Evolutionary conservation across 1,140 invertebrate species (phyloP).

Genomic region (Drosophila ironensis): DNA sequence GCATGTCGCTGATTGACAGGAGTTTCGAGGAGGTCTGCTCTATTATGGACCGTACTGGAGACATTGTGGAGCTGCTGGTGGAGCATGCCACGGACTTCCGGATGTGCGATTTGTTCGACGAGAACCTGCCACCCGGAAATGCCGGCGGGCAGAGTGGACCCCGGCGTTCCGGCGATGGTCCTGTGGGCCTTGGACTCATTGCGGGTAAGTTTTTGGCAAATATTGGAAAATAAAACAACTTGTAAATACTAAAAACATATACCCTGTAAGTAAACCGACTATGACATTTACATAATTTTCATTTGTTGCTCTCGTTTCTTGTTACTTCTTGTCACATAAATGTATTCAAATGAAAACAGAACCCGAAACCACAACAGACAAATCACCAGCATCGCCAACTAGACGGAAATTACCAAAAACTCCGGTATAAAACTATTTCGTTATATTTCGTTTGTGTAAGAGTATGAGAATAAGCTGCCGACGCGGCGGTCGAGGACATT

Average conservation of each 20-base stretch:
- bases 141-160: slow-evolving; percentile 72
- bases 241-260: slow-evolving; percentile 31
- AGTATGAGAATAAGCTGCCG: slow-evolving; percentile 26
- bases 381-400: slow-evolving; percentile 92
- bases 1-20: slow-evolving; percentile 91
- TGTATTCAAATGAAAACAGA: slow-evolving; percentile 49
- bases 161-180: slow-evolving; percentile 75
- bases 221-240: not conserved
- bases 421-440: slow-evolving; percentile 90
- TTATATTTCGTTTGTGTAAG: slow-evolving; percentile 60
- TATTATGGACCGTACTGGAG: slow-evolving; percentile 91
- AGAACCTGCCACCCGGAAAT: slow-evolving; percentile 81
- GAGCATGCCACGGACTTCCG: slow-evolving; percentile 89
- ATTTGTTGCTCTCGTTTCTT: slow-evolving; percentile 76
- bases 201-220: slow-evolving; percentile 69
- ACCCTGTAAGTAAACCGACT: slow-evolving; percentile 15
- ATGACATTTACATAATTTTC: slow-evolving; percentile 66
- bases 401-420: slow-evolving; percentile 96
- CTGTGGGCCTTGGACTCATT: slow-evolving; percentile 74
- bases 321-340: slow-evolving; percentile 52
- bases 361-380: slow-evolving; percentile 86
- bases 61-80: slow-evolving; percentile 91
- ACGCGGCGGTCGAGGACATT: slow-evolving; percentile 26
- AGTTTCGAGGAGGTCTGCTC: slow-evolving; percentile 94
- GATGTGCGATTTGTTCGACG: slow-evolving; percentile 87